Evolutionary conservation across 2,888 invertebrate species (phyloP).

Genomic region (Ophion obscuratus): DNA sequence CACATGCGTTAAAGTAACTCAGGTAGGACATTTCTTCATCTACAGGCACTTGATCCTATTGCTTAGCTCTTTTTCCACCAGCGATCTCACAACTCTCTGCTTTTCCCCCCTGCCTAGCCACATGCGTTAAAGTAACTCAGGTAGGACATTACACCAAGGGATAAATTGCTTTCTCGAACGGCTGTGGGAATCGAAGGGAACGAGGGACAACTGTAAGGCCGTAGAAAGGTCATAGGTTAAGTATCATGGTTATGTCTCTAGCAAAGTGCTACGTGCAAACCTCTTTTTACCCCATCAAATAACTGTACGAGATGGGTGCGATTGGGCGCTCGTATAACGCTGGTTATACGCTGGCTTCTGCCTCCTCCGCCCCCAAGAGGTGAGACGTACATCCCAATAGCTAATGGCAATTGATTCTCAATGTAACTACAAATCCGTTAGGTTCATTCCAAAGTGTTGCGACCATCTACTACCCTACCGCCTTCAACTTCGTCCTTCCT

Average conservation of each 20-base stretch:
- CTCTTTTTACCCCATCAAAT: constrained; percentile 21
- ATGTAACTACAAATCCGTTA: background rate
- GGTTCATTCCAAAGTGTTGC: background rate
- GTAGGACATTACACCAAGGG: constrained; percentile 40
- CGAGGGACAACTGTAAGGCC: constrained; percentile 6
- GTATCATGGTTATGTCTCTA: constrained; percentile 52
- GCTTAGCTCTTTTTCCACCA: constrained; percentile 3
- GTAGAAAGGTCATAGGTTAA: constrained; percentile 17
- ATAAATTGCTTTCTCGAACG: constrained; percentile 55
- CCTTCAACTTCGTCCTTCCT: background rate
- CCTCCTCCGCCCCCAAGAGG: background rate
- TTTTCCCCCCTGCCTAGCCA: background rate
- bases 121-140: constrained; percentile 45
- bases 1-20: too few species aligned
- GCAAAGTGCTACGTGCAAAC: constrained; percentile 32
- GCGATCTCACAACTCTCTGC: background rate
- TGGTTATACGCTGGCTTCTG: background rate
- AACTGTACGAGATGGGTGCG: constrained; percentile 15
- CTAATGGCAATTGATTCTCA: constrained; percentile 31
- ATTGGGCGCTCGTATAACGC: constrained; percentile 10
- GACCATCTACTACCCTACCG: too few species aligned
- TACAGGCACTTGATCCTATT: background rate
- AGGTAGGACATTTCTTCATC: too few species aligned
- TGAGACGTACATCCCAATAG: background rate
- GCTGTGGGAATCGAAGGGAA: constrained; percentile 39